A percentile compares a stretch with the other conserved stretches of the same genome.
phyloP scores from a whole-genome alignment of 2,113 vertebrate species.

The Callocephalon fimbriatum region DNA sequence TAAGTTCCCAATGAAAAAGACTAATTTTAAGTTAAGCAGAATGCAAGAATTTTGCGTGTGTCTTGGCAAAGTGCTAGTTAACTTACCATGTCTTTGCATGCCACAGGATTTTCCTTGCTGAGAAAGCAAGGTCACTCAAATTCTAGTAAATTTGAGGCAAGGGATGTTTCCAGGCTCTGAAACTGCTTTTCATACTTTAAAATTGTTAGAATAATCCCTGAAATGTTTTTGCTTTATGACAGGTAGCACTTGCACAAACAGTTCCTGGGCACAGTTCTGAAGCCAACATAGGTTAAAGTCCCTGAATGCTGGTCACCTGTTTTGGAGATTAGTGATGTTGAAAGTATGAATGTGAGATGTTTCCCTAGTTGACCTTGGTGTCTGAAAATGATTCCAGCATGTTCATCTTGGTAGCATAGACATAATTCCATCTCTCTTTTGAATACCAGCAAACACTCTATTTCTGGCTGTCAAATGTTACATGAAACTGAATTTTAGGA shows the following conservation, averaged over 20 bases:
- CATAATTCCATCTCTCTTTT: background rate
- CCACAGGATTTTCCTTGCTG: background rate
- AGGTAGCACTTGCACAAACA: background rate
- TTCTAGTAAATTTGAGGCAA: background rate
- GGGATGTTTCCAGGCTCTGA: background rate
- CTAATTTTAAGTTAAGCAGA: background rate
- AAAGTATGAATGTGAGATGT: background rate
- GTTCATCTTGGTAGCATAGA: background rate
- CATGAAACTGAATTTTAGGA: background rate
- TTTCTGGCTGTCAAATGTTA: background rate
- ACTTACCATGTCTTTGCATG: background rate
- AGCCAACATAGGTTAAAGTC: background rate
- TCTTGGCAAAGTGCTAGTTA: background rate
- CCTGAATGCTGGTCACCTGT: background rate
- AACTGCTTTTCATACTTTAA: background rate
- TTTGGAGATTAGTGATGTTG: background rate
- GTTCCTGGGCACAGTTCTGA: background rate
- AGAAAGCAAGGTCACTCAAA: background rate
- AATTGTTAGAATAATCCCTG: background rate
- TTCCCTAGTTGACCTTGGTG: background rate
- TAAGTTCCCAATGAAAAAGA: background rate
- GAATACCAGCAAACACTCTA: background rate
- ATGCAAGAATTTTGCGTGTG: background rate
- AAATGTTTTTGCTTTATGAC: background rate
- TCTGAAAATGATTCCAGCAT: background rate